phyloP scores from a whole-genome alignment of 2,888 invertebrate species.

The Odontomyia ornata region DNA sequence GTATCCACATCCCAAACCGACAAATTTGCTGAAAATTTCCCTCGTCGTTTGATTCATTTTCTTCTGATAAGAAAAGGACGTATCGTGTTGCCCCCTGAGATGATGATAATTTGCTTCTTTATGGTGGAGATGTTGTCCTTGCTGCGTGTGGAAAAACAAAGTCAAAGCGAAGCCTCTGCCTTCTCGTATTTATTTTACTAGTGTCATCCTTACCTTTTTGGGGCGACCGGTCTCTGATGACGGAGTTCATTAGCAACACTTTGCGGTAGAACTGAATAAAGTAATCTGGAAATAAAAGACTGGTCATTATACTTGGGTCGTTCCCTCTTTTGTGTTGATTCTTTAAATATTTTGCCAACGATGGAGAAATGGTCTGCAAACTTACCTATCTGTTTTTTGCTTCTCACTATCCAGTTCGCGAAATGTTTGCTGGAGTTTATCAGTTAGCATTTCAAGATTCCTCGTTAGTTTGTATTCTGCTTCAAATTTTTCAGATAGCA shows the following conservation, averaged over 20 bases:
- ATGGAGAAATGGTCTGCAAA: neutral
- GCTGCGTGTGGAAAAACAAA: no score
- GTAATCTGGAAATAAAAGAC: slow-evolving; percentile 70
- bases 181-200: no score
- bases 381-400: slow-evolving; percentile 91
- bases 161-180: no score
- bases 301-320: neutral
- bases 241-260: slow-evolving; percentile 95
- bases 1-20: no score
- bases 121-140: no score
- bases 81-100: no score
- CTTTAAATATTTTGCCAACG: neutral
- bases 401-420: slow-evolving; percentile 93
- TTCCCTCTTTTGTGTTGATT: neutral
- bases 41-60: no score
- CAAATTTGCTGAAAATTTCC: no score
- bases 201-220: slow-evolving; percentile 71
- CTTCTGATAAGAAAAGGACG: no score
- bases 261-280: slow-evolving; percentile 93
- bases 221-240: slow-evolving; percentile 90
- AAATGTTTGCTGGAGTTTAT: slow-evolving; percentile 94
- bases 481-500: slow-evolving; percentile 96
- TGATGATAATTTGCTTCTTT: no score
- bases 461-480: slow-evolving; percentile 95
- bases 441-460: slow-evolving; percentile 91